Percentiles rank a stretch among this genome's conserved stretches.
Conservation (phyloP, 2,888 invertebrate species). For the Drosophila leonis region DNA sequence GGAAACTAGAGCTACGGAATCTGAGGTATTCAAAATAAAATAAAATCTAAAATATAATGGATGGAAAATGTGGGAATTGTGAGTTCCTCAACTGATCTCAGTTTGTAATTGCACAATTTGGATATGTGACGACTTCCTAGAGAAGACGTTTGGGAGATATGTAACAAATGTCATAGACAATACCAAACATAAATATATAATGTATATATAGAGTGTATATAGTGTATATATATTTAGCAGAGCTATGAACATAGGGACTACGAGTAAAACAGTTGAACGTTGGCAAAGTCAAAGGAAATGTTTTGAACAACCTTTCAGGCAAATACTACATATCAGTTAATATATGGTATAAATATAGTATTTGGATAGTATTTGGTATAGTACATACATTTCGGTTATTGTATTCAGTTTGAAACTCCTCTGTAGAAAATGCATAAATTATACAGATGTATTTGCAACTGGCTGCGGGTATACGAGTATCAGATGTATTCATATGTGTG, state of each 20-base stretch:
- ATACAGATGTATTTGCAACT: constrained; percentile 41
- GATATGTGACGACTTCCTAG: constrained; percentile 59
- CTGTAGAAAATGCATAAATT: constrained; percentile 62
- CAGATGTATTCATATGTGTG: constrained; percentile 5
- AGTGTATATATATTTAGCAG: constrained; percentile 16
- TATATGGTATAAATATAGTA: constrained; percentile 31
- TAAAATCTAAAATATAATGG: background rate
- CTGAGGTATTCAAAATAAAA: background rate
- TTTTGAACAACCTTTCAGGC: constrained; percentile 35
- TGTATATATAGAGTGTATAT: constrained; percentile 8
- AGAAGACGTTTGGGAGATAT: constrained; percentile 44
- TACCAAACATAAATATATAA: constrained; percentile 12
- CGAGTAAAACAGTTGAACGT: constrained; percentile 27
- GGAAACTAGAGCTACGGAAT: background rate
- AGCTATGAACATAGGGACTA: constrained; percentile 17
- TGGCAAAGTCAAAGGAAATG: constrained; percentile 34
- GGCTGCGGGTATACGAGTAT: background rate
- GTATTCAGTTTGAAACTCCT: constrained; percentile 69
- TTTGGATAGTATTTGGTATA: constrained; percentile 35
- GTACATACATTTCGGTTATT: constrained; percentile 53
- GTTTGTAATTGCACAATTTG: constrained; percentile 28
- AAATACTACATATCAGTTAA: constrained; percentile 39
- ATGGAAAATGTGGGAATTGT: background rate
- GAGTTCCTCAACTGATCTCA: constrained; percentile 3
- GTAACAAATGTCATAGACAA: constrained; percentile 28